Evolutionary conservation across 92 coral and sea anemone genomes (phyloP).

Genomic region (Porites divaricata): DNA sequence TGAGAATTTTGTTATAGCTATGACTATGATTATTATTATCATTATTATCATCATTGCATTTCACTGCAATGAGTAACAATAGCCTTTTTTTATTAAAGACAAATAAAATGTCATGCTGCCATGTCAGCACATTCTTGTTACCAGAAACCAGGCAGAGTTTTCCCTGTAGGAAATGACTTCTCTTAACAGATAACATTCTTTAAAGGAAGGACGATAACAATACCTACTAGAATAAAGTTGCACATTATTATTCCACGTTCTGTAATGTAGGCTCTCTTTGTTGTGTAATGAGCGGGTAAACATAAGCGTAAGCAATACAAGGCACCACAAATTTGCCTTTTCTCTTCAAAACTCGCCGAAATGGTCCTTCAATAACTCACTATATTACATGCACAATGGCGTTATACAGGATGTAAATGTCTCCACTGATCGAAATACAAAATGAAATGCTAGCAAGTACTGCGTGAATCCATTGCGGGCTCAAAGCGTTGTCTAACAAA

Average conservation of each 20-base stretch:
- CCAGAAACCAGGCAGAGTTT: background rate
- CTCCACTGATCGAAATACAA: background rate
- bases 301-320: conserved; percentile 12
- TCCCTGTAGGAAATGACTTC: background rate
- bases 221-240: background rate
- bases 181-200: background rate
- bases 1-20: too few relatives aligned
- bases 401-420: background rate
- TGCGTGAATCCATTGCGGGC: conserved; percentile 50
- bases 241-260: conserved; percentile 28
- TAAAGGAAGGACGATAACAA: background rate
- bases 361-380: background rate
- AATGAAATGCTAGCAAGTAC: background rate
- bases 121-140: background rate
- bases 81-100: too few relatives aligned
- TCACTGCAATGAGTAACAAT: too few relatives aligned
- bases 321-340: background rate
- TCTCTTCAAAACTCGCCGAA: background rate
- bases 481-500: conserved; percentile 23
- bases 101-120: too few relatives aligned
- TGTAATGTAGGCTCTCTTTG: conserved; percentile 1
- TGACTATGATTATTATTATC: too few relatives aligned
- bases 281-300: conserved; percentile 18
- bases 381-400: background rate
- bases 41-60: too few relatives aligned